Evolutionary conservation across 2,113 vertebrate species (phyloP), one percentile per base, ranked within the genome.

Genomic region (Caranx ignobilis): DNA sequence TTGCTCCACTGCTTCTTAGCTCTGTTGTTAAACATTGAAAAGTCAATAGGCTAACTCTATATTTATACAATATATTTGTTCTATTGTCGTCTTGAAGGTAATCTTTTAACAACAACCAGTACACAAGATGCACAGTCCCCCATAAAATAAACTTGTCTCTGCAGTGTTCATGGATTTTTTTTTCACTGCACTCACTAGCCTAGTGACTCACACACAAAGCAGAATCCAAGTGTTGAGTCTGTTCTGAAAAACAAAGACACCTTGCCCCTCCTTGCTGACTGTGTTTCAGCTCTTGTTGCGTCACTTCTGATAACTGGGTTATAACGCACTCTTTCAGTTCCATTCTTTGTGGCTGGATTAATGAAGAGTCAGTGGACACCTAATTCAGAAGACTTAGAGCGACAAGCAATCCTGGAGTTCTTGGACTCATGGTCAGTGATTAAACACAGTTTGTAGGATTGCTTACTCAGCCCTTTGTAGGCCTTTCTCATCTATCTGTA

Each of bases 281-380:
- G 2, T 57, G 19, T 70, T 66, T 59, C 9, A 71, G 26, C 50
- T 16, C 55, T 54, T 59, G 45, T 35, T 70, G 65, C 6, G 45
- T 86, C 64, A 73, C 21, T 64, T 35, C 50, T 84, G 75, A 86
- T 77, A 54, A 80, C 19, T 57, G 6, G 16, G 31, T 31, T 64
- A 54, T 35, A 47, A 83, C 54, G 59, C 43, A 69, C 63, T 77
- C 12, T 87, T 86, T 45, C 71, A 75, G 57, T 68, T 52, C 69
- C 12, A 65, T 34, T 57, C 66, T 59, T 21, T 71, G 73, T 47
- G 21, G 39, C 47, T 56, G 10, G 54, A 71, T 26, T 66, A n/a
- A 63, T 61, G 34, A 32, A 41, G 18, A 66, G 6, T 32, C 54
- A 55, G 3, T 34, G 48, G 48, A 50, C 7, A 16, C n/a, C 10